Evolutionary conservation across 2,113 vertebrate species (phyloP).

Genomic region (Melanerpes formicivorus): DNA sequence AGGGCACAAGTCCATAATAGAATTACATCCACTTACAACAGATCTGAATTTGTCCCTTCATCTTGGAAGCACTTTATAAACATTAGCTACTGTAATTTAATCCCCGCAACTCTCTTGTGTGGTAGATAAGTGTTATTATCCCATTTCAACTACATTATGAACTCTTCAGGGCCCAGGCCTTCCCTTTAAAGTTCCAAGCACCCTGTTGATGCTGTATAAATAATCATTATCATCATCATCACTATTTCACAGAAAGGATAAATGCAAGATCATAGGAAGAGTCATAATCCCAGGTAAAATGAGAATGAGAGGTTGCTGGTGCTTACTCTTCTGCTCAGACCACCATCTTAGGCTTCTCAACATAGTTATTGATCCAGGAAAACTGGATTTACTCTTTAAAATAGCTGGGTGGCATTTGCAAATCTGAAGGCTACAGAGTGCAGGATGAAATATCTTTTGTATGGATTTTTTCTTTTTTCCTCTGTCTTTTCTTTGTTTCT

Average conservation of each 20-base stretch:
- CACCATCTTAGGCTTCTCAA: conserved; percentile 22
- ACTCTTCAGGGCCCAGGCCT: conserved; percentile 64
- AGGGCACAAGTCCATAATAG: conserved; percentile 57
- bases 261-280: conserved; percentile 66
- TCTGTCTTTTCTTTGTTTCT: conserved; percentile 19
- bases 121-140: conserved; percentile 72
- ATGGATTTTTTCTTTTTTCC: neutral
- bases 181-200: conserved; percentile 69
- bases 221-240: conserved; percentile 68
- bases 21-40: conserved; percentile 67
- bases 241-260: conserved; percentile 66
- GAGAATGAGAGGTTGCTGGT: conserved; percentile 41
- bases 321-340: conserved; percentile 44
- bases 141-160: conserved; percentile 70
- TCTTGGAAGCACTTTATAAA: conserved; percentile 72
- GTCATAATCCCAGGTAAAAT: conserved; percentile 43
- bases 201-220: conserved; percentile 68
- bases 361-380: conserved; percentile 24
- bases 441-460: neutral
- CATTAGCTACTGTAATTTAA: conserved; percentile 71
- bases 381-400: conserved; percentile 61
- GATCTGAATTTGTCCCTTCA: conserved; percentile 71
- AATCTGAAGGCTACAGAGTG: conserved; percentile 53
- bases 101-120: conserved; percentile 64
- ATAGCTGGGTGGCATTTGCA: conserved; percentile 46